Conservation (phyloP, 1,140 invertebrate species). For the Drosophila ananassae region DNA sequence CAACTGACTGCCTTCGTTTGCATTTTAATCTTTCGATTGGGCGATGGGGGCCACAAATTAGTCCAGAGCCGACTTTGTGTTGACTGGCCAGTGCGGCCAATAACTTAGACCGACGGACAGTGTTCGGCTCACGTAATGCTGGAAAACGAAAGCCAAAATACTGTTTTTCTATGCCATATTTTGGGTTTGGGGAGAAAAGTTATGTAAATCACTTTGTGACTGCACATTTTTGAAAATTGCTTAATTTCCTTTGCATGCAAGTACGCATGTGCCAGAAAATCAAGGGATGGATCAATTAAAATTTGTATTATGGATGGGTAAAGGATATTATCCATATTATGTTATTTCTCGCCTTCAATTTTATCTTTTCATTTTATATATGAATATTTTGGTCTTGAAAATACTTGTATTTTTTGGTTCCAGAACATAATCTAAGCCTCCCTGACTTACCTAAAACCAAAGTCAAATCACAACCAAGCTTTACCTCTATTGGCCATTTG, state of each 20-base stretch:
- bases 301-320: too few relatives aligned
- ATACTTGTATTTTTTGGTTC: too few relatives aligned
- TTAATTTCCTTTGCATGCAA: slow-evolving; percentile 46
- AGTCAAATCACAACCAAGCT: slow-evolving; percentile 19
- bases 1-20: slow-evolving; percentile 68
- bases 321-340: too few relatives aligned
- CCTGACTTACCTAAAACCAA: slow-evolving; percentile 2
- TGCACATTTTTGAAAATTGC: slow-evolving; percentile 59
- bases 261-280: slow-evolving; percentile 2
- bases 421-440: not conserved
- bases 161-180: slow-evolving; percentile 23
- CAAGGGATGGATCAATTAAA: slow-evolving; percentile 14
- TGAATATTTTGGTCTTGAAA: too few relatives aligned
- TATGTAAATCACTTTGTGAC: slow-evolving; percentile 67
- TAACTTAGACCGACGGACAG: slow-evolving; percentile 60
- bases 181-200: slow-evolving; percentile 30
- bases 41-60: slow-evolving; percentile 67
- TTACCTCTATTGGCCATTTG: slow-evolving; percentile 18
- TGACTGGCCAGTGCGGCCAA: slow-evolving; percentile 75
- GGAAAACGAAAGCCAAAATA: slow-evolving; percentile 61
- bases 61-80: slow-evolving; percentile 68
- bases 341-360: too few relatives aligned
- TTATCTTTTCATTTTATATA: too few relatives aligned
- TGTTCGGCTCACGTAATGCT: slow-evolving; percentile 46
- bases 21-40: slow-evolving; percentile 67